Conservation (phyloP, 2,113 vertebrate species). For the Dipodomys spectabilis region DNA sequence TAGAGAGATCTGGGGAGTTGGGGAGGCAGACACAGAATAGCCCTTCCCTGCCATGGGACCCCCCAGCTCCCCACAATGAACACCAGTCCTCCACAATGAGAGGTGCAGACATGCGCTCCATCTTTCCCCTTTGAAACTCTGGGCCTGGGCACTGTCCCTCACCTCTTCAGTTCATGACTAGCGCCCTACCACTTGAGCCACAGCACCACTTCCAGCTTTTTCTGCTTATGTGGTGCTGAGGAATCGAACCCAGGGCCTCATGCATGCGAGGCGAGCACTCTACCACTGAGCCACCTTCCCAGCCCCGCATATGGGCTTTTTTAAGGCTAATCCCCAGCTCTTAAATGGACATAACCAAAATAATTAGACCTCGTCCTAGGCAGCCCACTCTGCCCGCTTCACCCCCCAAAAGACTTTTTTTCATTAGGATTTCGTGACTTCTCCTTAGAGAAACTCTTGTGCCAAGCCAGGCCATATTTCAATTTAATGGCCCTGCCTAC, state of each 20-base stretch:
- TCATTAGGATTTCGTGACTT: background rate
- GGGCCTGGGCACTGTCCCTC: no score
- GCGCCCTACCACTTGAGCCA: no score
- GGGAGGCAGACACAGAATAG: background rate
- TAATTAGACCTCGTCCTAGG: background rate
- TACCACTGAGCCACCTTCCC: no score
- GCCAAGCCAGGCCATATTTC: slow-evolving; percentile 43
- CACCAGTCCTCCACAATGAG: background rate
- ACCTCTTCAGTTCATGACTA: no score
- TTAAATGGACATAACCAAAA: background rate
- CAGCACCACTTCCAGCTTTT: no score
- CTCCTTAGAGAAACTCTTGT: background rate
- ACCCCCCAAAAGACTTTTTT: accelerated
- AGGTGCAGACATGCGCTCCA: background rate
- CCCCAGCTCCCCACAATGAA: background rate
- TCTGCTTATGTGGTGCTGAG: no score
- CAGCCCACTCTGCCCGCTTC: background rate
- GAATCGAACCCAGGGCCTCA: no score
- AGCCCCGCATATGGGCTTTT: no score
- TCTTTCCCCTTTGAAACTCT: background rate
- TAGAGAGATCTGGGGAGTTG: background rate
- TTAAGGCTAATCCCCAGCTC: background rate
- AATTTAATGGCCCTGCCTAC: slow-evolving; percentile 23
- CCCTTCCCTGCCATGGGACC: no score
- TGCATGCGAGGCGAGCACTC: no score